These are phyloP conservation scores for Eupithecia dodoneata DNA, from an alignment of 2,888 invertebrate genomes.

Conservation along the genomic window DNA sequence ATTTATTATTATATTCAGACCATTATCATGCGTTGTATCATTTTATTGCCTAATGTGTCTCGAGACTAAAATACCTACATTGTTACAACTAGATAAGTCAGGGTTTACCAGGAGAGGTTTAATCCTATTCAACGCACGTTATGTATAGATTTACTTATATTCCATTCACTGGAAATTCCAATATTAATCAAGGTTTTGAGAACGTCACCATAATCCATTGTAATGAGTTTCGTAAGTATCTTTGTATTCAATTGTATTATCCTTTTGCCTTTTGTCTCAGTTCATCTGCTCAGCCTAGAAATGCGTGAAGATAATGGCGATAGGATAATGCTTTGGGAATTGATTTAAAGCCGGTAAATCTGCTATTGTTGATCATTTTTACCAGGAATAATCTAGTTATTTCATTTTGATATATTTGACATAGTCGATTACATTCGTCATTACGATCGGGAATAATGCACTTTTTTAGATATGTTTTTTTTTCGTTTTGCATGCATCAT, in stretches of 20 bases:
- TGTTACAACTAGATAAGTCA: background rate
- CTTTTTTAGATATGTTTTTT: no score
- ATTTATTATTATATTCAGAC: no score
- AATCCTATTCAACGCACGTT: background rate
- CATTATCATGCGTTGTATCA: background rate
- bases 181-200: constrained; percentile 40
- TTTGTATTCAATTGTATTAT: constrained; percentile 37
- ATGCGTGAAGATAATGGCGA: constrained; percentile 15
- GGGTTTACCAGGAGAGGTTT: background rate
- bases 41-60: background rate
- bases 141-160: background rate
- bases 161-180: constrained; percentile 20
- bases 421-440: background rate
- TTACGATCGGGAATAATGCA: background rate
- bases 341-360: background rate
- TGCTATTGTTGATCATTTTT: background rate
- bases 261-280: constrained; percentile 36
- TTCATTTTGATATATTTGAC: background rate
- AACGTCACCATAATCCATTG: constrained; percentile 32
- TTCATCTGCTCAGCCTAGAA: constrained; percentile 28
- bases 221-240: constrained; percentile 32
- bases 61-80: background rate
- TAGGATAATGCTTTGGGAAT: background rate
- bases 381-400: background rate
- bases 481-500: no score